Conservation (phyloP, 35 echinoderm and acorn worm genomes). For the Lytechinus variegatus region DNA sequence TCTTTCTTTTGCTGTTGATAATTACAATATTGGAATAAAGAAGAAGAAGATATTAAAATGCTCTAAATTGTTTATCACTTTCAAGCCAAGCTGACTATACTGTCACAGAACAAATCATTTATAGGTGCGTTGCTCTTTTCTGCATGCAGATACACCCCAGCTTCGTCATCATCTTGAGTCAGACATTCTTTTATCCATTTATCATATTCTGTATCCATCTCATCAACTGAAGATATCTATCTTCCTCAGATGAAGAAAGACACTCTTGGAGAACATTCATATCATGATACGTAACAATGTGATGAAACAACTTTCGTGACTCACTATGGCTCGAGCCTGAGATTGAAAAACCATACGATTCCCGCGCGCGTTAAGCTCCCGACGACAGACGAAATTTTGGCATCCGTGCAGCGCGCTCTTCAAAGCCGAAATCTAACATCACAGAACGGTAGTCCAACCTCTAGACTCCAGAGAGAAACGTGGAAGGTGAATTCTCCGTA, state of each 20-base stretch:
- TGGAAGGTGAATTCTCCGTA: too few relatives aligned
- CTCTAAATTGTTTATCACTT: too few relatives aligned
- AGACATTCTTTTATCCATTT: background rate
- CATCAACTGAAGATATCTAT: background rate
- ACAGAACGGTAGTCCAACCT: background rate
- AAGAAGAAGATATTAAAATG: too few relatives aligned
- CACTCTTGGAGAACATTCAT: background rate
- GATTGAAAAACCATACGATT: background rate
- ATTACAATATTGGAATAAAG: too few relatives aligned
- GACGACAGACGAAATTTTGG: background rate
- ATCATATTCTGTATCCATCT: background rate
- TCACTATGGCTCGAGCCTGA: background rate
- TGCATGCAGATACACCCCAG: background rate
- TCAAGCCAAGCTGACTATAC: too few relatives aligned
- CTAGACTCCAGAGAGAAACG: background rate
- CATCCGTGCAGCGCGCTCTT: background rate
- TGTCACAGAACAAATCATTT: too few relatives aligned
- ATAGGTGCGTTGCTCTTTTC: background rate
- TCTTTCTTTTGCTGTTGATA: too few relatives aligned
- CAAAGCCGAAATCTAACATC: background rate
- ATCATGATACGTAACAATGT: background rate
- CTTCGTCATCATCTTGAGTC: background rate
- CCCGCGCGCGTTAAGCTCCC: background rate
- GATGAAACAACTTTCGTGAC: background rate
- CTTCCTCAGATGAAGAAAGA: background rate